Evolutionary conservation across 2,113 vertebrate genomes (phyloP).

Genomic region (Pipa parva): DNA sequence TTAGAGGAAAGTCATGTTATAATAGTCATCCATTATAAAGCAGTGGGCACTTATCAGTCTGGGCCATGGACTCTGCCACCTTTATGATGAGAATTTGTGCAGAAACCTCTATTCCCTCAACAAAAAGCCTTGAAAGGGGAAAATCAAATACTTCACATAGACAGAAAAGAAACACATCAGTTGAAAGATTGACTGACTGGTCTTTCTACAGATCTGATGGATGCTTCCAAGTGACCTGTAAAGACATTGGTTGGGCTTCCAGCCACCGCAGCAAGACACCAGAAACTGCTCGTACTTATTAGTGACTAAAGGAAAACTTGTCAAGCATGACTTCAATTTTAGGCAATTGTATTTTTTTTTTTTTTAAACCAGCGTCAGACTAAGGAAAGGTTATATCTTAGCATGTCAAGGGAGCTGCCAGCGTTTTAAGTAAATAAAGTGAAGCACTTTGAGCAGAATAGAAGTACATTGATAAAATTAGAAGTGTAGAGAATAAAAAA

Average conservation of each 20-base stretch:
- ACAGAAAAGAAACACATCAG: constrained; percentile 41
- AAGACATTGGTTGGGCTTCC: constrained; percentile 58
- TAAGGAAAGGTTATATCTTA: constrained; percentile 61
- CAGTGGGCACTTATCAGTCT: constrained; percentile 10
- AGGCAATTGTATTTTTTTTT: constrained; percentile 60
- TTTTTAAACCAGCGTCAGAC: constrained; percentile 54
- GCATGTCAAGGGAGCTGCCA: constrained; percentile 53
- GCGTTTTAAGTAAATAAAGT: constrained; percentile 68
- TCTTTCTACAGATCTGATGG: constrained; percentile 62
- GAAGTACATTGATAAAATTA: constrained; percentile 45
- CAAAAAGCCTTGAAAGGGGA: constrained; percentile 37
- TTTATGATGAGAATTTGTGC: constrained; percentile 27
- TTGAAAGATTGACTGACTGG: constrained; percentile 61
- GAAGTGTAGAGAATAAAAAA: constrained; percentile 21
- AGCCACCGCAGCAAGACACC: constrained; percentile 57
- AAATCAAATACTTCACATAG: constrained; percentile 42
- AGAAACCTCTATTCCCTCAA: constrained; percentile 5
- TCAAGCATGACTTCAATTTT: constrained; percentile 62
- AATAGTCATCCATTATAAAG: constrained; percentile 22
- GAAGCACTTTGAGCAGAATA: constrained; percentile 54
- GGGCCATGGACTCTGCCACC: constrained; percentile 23
- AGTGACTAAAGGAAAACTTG: constrained; percentile 62
- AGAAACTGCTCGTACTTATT: constrained; percentile 60
- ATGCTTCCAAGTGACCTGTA: constrained; percentile 67
- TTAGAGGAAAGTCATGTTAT: constrained; percentile 23